Evolutionary conservation across 2,797 vertebrate species (phyloP).

Genomic region (Phaenicophaeus curvirostris): DNA sequence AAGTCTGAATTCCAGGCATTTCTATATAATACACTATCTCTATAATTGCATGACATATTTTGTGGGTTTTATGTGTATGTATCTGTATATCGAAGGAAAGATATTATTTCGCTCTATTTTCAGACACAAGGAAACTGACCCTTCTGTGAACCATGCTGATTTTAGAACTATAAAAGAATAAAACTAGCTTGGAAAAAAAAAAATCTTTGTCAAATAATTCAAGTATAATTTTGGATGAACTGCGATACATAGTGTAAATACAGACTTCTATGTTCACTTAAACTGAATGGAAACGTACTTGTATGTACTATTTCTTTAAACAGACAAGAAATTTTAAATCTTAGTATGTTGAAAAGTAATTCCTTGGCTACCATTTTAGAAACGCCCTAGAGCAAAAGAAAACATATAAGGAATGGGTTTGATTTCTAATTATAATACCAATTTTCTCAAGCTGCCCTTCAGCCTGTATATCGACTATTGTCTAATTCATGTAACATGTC

Average conservation of each 20-base stretch:
- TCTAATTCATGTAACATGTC: constrained; percentile 37
- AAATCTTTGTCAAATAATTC: background rate
- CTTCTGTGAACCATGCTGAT: background rate
- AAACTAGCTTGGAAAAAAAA: background rate
- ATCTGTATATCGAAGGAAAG: background rate
- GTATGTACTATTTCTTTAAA: background rate
- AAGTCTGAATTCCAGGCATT: background rate
- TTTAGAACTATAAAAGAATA: background rate
- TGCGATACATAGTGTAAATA: background rate
- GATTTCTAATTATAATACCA: constrained; percentile 63
- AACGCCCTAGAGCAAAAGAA: constrained; percentile 41
- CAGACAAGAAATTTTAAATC: background rate
- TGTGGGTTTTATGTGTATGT: background rate
- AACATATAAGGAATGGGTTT: constrained; percentile 5
- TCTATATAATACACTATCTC: background rate
- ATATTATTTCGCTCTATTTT: background rate
- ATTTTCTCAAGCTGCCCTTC: constrained; percentile 57
- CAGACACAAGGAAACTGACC: background rate
- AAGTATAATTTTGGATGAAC: background rate
- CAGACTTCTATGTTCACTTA: background rate
- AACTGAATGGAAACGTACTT: background rate
- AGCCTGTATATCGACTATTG: constrained; percentile 10
- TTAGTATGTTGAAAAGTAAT: background rate
- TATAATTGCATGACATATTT: background rate
- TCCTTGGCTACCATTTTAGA: background rate